Percentiles rank a stretch among this genome's conserved stretches.
phyloP scores from a whole-genome alignment of 2,888 invertebrate species.

The Lobophora halterata region DNA sequence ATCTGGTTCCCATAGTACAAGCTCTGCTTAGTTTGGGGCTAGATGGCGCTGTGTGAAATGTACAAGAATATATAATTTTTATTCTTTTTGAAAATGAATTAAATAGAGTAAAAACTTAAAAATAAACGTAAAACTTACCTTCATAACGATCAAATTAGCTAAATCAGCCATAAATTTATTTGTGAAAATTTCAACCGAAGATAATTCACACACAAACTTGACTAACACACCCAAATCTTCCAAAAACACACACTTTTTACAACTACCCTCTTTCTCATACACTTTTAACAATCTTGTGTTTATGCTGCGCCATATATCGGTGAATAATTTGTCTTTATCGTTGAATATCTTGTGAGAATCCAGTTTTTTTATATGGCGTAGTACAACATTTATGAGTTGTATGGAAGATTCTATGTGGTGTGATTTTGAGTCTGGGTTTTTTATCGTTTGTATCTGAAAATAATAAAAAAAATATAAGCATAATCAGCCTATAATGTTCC shows the following conservation, averaged over 20 bases:
- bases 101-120: no score
- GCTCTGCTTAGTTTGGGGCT: no score
- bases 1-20: no score
- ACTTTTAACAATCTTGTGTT: slow-evolving; percentile 45
- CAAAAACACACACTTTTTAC: slow-evolving; percentile 34
- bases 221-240: slow-evolving; percentile 55
- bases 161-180: slow-evolving; percentile 54
- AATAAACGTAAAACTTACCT: slow-evolving; percentile 48
- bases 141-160: slow-evolving; percentile 46
- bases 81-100: no score
- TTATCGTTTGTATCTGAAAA: slow-evolving; percentile 57
- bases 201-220: slow-evolving; percentile 61
- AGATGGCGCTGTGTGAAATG: no score
- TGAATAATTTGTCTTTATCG: slow-evolving; percentile 54
- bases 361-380: slow-evolving; percentile 64
- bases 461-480: not conserved
- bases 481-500: no score
- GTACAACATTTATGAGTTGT: slow-evolving; percentile 53
- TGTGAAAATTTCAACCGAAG: slow-evolving; percentile 55
- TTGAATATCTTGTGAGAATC: slow-evolving; percentile 58
- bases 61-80: no score
- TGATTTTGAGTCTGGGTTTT: slow-evolving; percentile 47
- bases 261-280: slow-evolving; percentile 35
- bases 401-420: slow-evolving; percentile 59
- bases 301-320: slow-evolving; percentile 58